Evolutionary conservation across 2,113 vertebrate species (phyloP), one percentile per base, ranked within the genome.

Genomic region (Otis tarda): DNA sequence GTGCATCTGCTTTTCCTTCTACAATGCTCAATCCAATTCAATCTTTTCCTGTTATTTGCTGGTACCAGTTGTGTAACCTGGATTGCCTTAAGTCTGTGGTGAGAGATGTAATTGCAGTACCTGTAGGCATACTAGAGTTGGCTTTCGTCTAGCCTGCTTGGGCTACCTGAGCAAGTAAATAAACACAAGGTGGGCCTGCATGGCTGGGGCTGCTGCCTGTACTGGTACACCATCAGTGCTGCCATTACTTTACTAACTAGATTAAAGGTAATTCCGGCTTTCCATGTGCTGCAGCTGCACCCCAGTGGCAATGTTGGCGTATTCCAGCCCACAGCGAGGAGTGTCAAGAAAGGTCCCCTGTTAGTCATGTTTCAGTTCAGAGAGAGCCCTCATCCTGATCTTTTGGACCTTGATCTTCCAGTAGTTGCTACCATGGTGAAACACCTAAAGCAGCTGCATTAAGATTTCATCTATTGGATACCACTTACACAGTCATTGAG

Each of bases 311-410:
- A 20, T 9, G 30, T 25, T 53, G 82, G 25, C 14, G 3, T 49
- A 8, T 24, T 49, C 20, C 35, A 69, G 3, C 35, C 37, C 41
- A 3, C 27, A 41, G 14, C 10, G 25, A 27, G 18, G 4, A 56
- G 16, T 22, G 17, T 64, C 61, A 16, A 13, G 71, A 12, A 47
- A 45, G 43, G 35, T 56, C 15, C 7, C 14, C 47, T 79, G 6
- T 70, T 56, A 0, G 0, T 65, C 31, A 13, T 33, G 28, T 52
- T 52, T 19, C 7, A 9, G 55, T 78, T 86, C 0, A 0, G 53
- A 52, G 56, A 33, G 12, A 17, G 41, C 69, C 25, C 4, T 90
- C 64, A 21, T 74, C 37, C 41, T 65, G 3, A 21, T 43, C 11
- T 70, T 63, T 14, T 18, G 64, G 39, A 78, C 22, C 7, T 94